phyloP scores from a whole-genome alignment of 2,888 invertebrate species.

The Lithophane ornitopus region DNA sequence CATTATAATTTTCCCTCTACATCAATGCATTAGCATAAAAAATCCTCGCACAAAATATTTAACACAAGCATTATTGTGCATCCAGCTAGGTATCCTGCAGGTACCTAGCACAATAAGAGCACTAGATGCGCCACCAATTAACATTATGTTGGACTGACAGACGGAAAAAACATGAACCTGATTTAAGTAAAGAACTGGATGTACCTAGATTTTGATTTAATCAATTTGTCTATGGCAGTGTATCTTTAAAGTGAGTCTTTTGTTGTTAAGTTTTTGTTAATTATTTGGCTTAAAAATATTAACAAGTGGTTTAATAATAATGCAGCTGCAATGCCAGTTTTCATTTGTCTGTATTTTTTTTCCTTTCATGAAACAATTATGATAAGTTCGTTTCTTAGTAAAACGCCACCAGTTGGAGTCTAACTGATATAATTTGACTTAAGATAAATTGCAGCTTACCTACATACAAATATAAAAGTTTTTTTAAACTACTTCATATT shows the following conservation, averaged over 20 bases:
- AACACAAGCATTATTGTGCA: conserved; percentile 51
- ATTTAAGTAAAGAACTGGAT: conserved; percentile 41
- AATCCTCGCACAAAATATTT: conserved; percentile 50
- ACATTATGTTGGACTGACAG: conserved; percentile 45
- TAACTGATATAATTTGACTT: neutral
- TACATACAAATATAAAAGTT: too few relatives aligned
- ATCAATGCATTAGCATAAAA: conserved; percentile 48
- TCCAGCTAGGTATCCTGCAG: conserved; percentile 55
- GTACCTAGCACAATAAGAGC: conserved; percentile 39
- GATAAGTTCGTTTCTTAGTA: neutral
- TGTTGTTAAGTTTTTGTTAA: neutral
- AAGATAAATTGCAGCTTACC: too few relatives aligned
- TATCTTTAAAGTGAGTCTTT: neutral
- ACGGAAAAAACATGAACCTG: conserved; percentile 23
- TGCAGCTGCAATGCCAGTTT: neutral
- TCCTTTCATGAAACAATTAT: neutral
- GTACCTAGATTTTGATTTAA: neutral
- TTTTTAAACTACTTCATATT: too few relatives aligned
- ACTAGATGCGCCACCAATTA: conserved; percentile 58
- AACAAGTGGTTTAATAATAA: neutral
- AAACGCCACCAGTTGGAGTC: neutral
- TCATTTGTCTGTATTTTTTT: neutral
- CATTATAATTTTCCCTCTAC: conserved; percentile 35
- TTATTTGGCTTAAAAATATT: neutral
- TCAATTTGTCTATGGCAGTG: neutral